Conservation (phyloP, 2,888 invertebrate species). For the Myopa tessellatipennis region DNA sequence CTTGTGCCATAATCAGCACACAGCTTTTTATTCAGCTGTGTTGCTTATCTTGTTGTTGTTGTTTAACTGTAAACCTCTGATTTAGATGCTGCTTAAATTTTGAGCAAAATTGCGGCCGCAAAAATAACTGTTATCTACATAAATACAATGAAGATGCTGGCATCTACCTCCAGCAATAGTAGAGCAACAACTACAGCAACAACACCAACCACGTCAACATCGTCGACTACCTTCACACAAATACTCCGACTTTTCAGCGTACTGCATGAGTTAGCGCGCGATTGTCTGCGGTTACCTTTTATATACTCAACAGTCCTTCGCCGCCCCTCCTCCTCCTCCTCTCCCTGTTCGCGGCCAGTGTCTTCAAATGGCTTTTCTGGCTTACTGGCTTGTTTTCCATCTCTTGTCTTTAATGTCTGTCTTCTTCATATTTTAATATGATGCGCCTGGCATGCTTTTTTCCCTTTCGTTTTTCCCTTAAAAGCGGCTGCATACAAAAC, state of each 20-base stretch:
- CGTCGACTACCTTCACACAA: background rate
- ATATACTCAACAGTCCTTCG: background rate
- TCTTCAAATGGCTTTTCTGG: too few species aligned
- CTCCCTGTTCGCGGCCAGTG: too few species aligned
- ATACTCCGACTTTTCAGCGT: background rate
- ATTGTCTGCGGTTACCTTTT: conserved; percentile 11
- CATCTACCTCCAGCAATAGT: background rate
- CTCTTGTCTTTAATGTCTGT: background rate
- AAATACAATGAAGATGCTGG: conserved; percentile 2
- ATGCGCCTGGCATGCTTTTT: background rate
- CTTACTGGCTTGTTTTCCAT: conserved; percentile 6
- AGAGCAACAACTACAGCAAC: too few species aligned
- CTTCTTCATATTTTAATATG: background rate
- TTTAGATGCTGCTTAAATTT: background rate
- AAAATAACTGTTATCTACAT: too few species aligned
- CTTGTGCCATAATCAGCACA: conserved; percentile 19
- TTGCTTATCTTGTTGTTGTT: conserved; percentile 12
- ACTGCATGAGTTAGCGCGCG: background rate
- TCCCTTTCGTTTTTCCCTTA: background rate
- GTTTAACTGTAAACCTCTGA: background rate
- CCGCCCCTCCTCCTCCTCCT: background rate
- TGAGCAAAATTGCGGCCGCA: background rate
- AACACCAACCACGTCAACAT: background rate
- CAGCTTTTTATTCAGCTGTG: background rate
- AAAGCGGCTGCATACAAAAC: conserved; percentile 1